Conservation (phyloP, 2,113 vertebrate genomes). For the Nothocercus nigrocapillus region DNA sequence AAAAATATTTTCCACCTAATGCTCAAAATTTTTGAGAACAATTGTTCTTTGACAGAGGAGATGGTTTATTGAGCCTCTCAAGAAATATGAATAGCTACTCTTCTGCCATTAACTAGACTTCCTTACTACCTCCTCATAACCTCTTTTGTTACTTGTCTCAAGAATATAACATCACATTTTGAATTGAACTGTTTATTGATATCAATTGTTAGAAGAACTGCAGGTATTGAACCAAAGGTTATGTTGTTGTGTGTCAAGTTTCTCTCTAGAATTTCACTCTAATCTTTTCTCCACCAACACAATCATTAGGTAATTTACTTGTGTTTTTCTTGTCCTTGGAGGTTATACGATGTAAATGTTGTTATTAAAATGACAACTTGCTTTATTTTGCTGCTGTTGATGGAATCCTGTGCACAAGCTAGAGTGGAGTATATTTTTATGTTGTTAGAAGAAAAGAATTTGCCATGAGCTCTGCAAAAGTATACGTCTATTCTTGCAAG, state of each 20-base stretch:
- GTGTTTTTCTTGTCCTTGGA: conserved; percentile 31
- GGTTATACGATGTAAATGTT: conserved; percentile 21
- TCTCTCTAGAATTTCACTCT: conserved; percentile 50
- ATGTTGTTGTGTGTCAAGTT: conserved; percentile 10
- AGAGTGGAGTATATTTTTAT: background rate
- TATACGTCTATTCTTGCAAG: background rate
- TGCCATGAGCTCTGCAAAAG: background rate
- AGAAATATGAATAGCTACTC: background rate
- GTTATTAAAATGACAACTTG: background rate
- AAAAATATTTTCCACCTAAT: no score
- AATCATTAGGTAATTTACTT: background rate
- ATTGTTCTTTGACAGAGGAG: background rate
- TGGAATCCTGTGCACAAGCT: background rate
- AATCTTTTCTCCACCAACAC: conserved; percentile 36
- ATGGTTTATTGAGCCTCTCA: background rate
- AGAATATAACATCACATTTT: conserved; percentile 25
- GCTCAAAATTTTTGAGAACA: no score
- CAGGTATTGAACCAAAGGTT: conserved; percentile 31
- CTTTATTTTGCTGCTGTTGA: no score
- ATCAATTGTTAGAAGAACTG: conserved; percentile 36
- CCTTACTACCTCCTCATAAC: background rate
- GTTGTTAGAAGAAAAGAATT: background rate
- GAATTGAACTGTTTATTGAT: conserved; percentile 21
- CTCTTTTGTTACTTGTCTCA: background rate
- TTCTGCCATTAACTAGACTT: background rate